Base-by-base conservation (phyloP, 2,888 invertebrate genomes). In the Rhagium mordax region DNA sequence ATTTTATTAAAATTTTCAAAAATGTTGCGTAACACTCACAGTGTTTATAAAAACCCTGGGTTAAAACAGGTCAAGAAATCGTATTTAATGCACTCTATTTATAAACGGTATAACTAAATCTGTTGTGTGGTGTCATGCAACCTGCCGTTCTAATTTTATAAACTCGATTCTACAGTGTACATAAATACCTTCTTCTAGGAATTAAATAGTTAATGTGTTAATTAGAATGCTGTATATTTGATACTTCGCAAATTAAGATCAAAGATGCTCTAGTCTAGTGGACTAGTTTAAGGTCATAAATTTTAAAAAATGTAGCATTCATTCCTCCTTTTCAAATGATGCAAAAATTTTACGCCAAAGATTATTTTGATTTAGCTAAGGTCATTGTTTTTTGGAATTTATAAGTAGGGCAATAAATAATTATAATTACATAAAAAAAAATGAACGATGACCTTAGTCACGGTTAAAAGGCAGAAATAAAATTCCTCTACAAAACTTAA, bases 31-130 rank as follows among this genome's bases (percentile, higher is more conserved):
- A 20, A 41, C 13, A 64, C 16, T n/a, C 49, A n/a, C 61, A 49
- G 18, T 64, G 64, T 49, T 61, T 61, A 47, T 48, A 21, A 61
- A 48, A 61, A 47, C 61, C 48, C 48, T 33, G 61, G 47, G 61
- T 61, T 61, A 64, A 64, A 64, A 64, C 64, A 64, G 64, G 64
- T 64, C 64, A 64, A 64, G 64, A 64, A 64, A 64, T 64, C 18
- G 24, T 51, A 13, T 7, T 16, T 41, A 10, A 64, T 51, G 68
- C 57, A 29, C 15, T 59, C 53, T 68, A 68, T 68, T 68, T 59
- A 59, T 68, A 68, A 21, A 15, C 18, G 3, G 29, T 48, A 59
- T 21, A 59, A 29, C 68, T 68, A 68, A 68, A 68, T 57, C 68
- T 48, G 68, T 59, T 21, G 20, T 41, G 66, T 67, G 27, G 66